These are phyloP conservation scores for Eulacestoma nigropectus DNA, from an alignment of 2,113 vertebrate species.

Conservation along the genomic window DNA sequence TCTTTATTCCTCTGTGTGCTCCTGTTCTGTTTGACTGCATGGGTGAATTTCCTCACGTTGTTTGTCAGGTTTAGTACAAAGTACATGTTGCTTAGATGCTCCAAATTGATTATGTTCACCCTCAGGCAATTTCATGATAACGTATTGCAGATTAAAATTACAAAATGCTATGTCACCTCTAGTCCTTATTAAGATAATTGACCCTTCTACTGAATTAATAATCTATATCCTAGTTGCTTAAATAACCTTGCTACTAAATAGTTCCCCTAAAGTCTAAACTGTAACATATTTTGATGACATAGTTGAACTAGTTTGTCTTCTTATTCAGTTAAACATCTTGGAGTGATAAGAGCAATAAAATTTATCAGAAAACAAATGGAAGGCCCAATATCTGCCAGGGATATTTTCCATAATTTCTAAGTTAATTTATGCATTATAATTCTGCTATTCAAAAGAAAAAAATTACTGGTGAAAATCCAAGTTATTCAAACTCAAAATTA, in stretches of 20 bases:
- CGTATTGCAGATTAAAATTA: slow-evolving; percentile 39
- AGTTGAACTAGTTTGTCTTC: background rate
- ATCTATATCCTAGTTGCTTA: slow-evolving; percentile 9
- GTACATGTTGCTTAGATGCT: slow-evolving; percentile 40
- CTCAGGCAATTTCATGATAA: slow-evolving; percentile 28
- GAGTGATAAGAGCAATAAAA: background rate
- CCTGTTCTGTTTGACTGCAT: background rate
- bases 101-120: slow-evolving; percentile 32
- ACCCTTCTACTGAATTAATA: slow-evolving; percentile 43
- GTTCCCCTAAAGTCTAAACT: background rate
- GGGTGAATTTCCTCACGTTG: background rate
- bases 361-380: background rate
- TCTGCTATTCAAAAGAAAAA: slow-evolving; percentile 1
- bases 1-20: background rate
- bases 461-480: background rate
- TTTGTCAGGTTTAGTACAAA: slow-evolving; percentile 37
- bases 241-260: background rate
- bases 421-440: background rate
- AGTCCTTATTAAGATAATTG: slow-evolving; percentile 36
- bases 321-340: background rate
- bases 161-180: slow-evolving; percentile 23
- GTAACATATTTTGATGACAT: background rate
- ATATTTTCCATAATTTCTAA: background rate
- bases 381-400: background rate
- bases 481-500: background rate